A percentile compares a stretch with the other conserved stretches of the same genome.
phyloP scores from a whole-genome alignment of 1,140 invertebrate species.

The Drosophila orena region DNA sequence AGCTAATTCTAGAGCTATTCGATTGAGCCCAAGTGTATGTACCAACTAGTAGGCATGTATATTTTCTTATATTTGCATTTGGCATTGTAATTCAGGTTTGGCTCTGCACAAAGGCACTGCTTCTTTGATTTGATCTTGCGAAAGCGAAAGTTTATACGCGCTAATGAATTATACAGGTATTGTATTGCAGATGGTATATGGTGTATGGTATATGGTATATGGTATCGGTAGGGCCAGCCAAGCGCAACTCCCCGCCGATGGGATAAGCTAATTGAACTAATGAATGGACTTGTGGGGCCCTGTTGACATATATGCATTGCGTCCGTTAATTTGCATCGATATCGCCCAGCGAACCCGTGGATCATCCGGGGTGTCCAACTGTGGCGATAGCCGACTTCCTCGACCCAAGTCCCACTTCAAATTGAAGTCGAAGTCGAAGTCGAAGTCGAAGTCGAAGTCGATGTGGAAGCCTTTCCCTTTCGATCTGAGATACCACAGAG shows the following conservation, averaged over 20 bases:
- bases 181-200: constrained; percentile 48
- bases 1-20: constrained; percentile 1
- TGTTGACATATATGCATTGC: constrained; percentile 62
- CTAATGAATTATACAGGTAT: constrained; percentile 80
- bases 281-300: constrained; percentile 55
- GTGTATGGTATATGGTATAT: constrained; percentile 23
- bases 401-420: background rate
- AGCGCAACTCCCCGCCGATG: constrained; percentile 22
- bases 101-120: constrained; percentile 46
- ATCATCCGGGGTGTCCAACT: constrained; percentile 28
- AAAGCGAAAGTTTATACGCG: constrained; percentile 80
- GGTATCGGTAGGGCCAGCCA: constrained; percentile 28
- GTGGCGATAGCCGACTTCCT: constrained; percentile 29
- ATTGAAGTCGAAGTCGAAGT: background rate
- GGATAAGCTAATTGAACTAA: constrained; percentile 72
- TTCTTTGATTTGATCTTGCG: constrained; percentile 80
- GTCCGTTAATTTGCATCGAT: constrained; percentile 52
- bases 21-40: constrained; percentile 15
- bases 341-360: constrained; percentile 31
- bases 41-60: constrained; percentile 29
- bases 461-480: constrained; percentile 38
- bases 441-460: background rate
- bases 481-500: constrained; percentile 40
- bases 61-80: constrained; percentile 72
- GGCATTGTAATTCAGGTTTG: constrained; percentile 77